These are phyloP conservation scores for Thyatira batis DNA, from an alignment of 2,888 invertebrate species.

Conservation along the genomic window DNA sequence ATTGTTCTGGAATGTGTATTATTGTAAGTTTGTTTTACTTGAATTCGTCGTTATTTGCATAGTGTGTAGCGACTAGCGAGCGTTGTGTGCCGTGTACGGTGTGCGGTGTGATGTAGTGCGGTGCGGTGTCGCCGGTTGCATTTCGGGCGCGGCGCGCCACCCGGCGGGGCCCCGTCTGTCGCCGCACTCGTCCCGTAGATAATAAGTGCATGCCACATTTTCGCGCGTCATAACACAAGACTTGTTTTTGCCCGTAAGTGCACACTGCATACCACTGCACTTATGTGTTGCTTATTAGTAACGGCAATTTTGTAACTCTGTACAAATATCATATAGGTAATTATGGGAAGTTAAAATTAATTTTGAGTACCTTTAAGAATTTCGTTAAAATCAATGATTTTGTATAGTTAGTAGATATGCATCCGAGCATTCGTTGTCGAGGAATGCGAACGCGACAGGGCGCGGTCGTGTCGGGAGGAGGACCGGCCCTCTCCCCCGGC, in stretches of 20 bases:
- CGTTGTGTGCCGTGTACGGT: constrained; percentile 25
- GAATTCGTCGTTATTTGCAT: constrained; percentile 11
- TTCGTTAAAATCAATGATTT: constrained; percentile 12
- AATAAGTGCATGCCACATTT: constrained; percentile 70
- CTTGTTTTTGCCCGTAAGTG: constrained; percentile 52
- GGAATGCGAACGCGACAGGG: constrained; percentile 43
- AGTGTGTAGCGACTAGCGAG: constrained; percentile 15
- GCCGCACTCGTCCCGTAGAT: constrained; percentile 60
- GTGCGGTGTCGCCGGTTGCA: constrained; percentile 42
- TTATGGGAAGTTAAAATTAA: background rate
- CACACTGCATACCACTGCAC: constrained; percentile 34
- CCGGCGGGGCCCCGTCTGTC: constrained; percentile 65
- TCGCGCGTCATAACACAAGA: constrained; percentile 52
- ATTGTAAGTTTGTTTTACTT: background rate
- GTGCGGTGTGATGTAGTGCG: constrained; percentile 30
- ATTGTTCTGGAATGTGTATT: background rate
- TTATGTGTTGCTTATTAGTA: constrained; percentile 7
- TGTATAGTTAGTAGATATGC: constrained; percentile 19
- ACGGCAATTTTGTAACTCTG: constrained; percentile 22
- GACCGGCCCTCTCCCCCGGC: constrained; percentile 24
- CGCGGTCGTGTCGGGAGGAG: constrained; percentile 36
- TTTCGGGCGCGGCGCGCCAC: constrained; percentile 60
- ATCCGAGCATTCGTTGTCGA: constrained; percentile 21
- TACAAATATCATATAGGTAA: constrained; percentile 3
- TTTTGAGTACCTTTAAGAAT: background rate